These are phyloP conservation scores for Cataglyphis hispanica DNA, from an alignment of 1,140 invertebrate genomes.

Conservation along the genomic window DNA sequence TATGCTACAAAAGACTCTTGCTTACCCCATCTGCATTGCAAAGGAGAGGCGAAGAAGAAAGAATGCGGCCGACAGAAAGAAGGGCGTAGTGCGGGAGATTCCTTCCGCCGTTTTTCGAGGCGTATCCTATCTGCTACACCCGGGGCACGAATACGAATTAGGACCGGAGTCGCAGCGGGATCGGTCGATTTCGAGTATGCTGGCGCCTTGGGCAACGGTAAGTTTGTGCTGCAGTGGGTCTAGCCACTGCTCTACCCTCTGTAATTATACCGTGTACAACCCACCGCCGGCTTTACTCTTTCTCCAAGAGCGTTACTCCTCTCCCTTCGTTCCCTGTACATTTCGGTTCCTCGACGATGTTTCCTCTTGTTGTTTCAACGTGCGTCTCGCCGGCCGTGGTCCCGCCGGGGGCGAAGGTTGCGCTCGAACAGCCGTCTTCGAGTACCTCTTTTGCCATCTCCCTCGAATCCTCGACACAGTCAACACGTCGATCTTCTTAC, in stretches of 20 bases:
- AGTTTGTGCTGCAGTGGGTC: conserved; percentile 79
- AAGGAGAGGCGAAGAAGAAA: conserved; percentile 70
- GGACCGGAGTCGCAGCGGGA: conserved; percentile 72
- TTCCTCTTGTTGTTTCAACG: conserved; percentile 71
- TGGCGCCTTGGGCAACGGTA: conserved; percentile 78
- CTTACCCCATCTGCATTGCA: conserved; percentile 65
- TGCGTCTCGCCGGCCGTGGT: conserved; percentile 68
- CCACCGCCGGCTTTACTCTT: conserved; percentile 72
- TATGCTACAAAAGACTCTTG: conserved; percentile 51
- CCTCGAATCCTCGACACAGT: background rate
- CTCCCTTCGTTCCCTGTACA: conserved; percentile 65
- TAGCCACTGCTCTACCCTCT: conserved; percentile 82
- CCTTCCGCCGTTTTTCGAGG: conserved; percentile 77
- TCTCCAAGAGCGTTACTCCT: conserved; percentile 70
- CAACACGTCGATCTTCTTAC: background rate
- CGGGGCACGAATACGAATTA: conserved; percentile 82
- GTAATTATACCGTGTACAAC: conserved; percentile 81
- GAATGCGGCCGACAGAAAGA: conserved; percentile 58
- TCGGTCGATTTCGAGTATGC: conserved; percentile 77
- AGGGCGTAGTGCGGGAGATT: conserved; percentile 70
- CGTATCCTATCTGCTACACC: conserved; percentile 77
- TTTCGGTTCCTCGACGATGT: conserved; percentile 67
- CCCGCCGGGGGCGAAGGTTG: conserved; percentile 75
- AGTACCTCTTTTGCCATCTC: conserved; percentile 60
- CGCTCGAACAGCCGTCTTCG: conserved; percentile 69